Conservation (phyloP, 2,113 vertebrate species). For the Bagarius yarrelli region DNA sequence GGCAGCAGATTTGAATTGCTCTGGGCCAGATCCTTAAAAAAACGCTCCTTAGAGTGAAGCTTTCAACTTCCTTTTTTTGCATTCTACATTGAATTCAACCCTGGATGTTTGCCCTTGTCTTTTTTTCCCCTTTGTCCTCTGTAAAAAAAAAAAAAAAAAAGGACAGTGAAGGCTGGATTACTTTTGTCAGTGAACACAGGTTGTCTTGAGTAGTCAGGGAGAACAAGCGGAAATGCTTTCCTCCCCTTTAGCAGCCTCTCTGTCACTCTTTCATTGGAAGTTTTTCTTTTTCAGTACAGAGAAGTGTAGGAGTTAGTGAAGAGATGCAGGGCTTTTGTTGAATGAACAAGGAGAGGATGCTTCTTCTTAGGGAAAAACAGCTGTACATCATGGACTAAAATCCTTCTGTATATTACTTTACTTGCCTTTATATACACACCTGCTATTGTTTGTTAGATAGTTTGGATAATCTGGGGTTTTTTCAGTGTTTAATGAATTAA, state of each 20-base stretch:
- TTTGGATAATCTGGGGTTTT: not conserved
- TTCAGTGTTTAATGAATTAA: not conserved
- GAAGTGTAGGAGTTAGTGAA: not conserved
- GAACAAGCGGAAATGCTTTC: slow-evolving; percentile 47
- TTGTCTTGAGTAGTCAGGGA: slow-evolving; percentile 48
- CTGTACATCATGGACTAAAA: not conserved
- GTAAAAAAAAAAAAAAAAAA: slow-evolving; percentile 10
- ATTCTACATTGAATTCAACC: slow-evolving; percentile 24
- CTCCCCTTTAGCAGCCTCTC: slow-evolving; percentile 22
- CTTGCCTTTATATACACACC: not conserved
- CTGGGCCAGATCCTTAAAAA: not conserved
- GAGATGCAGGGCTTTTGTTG: slow-evolving; percentile 4
- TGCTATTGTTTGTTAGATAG: not conserved
- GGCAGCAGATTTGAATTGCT: slow-evolving; percentile 4
- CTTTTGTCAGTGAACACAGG: slow-evolving; percentile 37
- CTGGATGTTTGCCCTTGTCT: slow-evolving; percentile 18
- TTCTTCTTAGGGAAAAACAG: not conserved
- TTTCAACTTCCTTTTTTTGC: not conserved
- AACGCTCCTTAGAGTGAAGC: not conserved
- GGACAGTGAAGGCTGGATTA: slow-evolving; percentile 29
- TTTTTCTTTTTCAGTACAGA: slow-evolving; percentile 18
- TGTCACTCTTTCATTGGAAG: slow-evolving; percentile 29
- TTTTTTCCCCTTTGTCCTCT: slow-evolving; percentile 29
- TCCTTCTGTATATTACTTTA: not conserved
- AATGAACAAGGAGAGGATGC: slow-evolving; percentile 4